Evolutionary conservation across 1,140 invertebrate species (phyloP), one percentile per base, ranked within the genome.

Genomic region (Drosophila suzukii): DNA sequence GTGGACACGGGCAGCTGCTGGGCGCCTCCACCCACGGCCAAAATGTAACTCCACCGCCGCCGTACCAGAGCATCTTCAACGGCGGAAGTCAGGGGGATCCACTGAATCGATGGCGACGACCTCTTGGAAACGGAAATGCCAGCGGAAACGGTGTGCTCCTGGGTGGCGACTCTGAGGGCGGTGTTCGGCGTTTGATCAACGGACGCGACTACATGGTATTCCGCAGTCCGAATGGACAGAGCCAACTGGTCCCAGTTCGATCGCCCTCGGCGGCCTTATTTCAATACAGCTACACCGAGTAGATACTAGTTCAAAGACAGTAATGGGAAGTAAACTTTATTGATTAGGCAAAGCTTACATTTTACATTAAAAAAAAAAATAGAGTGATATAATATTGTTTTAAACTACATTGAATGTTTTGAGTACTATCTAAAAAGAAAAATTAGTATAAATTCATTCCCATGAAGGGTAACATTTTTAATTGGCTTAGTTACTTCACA

Each of bases 231-330:
- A 92, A 93, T 46, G 95, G 95, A 0, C 94, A 94, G 17, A 94
- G 92, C 10, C 94, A 94, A 71, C 92, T 96, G 27, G 94, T 96
- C 63, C 96, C 96, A 1, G 93, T 95, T 0, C 92, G 95, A 76
- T 94, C 95, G 6, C 95, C 95, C 0, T 96, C 96, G 5, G 95
- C 96, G 20, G 94, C 96, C 47, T 90, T 97, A 0, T 96, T 96
- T 93, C 95, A 95, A 70, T 95, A 94, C 47, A 75, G 90, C 6
- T 92, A 92, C 46, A 91, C 91, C 41, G 91, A 92, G 36, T 92
- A 91, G 60, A 54, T 3, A 27, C 1, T 10, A 17, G 13, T n/a
- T 15, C 20, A 4, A 6, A 39, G 38, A 8, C 5, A 13, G 27
- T 24, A 30, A 32, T 34, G 38, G 7, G 41, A 15, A 11, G n/a